Evolutionary conservation across 2,113 vertebrate genomes (phyloP), one percentile per base, ranked within the genome.

Genomic region (Eretmochelys imbricata): DNA sequence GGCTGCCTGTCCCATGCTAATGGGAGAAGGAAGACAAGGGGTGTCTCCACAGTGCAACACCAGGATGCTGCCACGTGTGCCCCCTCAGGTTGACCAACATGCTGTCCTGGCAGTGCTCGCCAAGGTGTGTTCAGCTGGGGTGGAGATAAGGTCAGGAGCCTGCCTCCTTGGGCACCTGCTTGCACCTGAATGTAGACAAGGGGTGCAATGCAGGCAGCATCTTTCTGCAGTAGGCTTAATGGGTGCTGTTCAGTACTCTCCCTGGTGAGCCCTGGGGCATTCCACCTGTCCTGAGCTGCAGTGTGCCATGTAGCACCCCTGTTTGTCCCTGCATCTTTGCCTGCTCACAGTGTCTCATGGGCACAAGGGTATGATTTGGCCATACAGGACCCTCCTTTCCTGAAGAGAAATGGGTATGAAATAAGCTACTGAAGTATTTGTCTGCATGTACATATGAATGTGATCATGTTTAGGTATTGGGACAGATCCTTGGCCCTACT

Each of bases 131-230:
- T 42, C 24, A 12, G 10, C 11, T 76, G 4, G 72, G 72, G 5
- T 46, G 24, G 72, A 76, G 20, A 76, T 76, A 24, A 46, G 38
- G 62, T 69, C 62, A 69, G 62, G 62, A n/a, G 20, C 38, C 10
- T 46, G 72, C 38, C 38, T 5, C 25, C 38, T 46, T 42, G 9
- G 13, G 1, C 14, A 0, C 17, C 0, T 1, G 1, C 0, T 0
- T 0, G 3, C 1, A 0, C 0, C 11, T 27, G 8, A 0, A 22
- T 2, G 3, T 4, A 0, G 0, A 22, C 38, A 25, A 76, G 0
- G 8, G 2, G 3, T 0, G 48, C 48, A 1, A 0, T 0, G 6
- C 2, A 1, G 1, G 0, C 12, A 0, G 4, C 20, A 6, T 1
- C 0, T 55, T 0, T 13, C 0, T 29, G 1, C 12, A 69, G 5